Evolutionary conservation across 2,797 vertebrate species (phyloP), one percentile per base, ranked within the genome.

Genomic region (Takifugu rubripes): DNA sequence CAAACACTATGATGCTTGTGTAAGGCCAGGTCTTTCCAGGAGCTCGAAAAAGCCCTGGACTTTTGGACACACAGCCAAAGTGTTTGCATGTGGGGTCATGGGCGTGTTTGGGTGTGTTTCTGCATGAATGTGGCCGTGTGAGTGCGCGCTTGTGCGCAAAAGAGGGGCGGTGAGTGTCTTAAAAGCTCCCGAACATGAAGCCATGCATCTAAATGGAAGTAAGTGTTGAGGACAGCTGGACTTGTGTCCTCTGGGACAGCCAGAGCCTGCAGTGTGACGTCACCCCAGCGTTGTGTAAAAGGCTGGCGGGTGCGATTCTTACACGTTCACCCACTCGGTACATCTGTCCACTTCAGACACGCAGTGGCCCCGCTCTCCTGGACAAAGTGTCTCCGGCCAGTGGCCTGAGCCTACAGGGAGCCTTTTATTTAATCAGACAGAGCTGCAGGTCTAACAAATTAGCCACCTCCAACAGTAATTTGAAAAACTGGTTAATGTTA

Each of bases 1-100:
- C 73, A 84, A 85, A 89, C 88, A 90, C 73, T 63, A 63, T 45
- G 53, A 78, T 65, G 76, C 74, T 82, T 91, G 88, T 88, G 71
- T 86, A 89, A 86, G 61, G 27, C 63, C 65, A 61, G 72, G 75
- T 68, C 62, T 76, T 87, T 82, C 77, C 60, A 40, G 36, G 36
- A 40, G 36, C 36, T 40, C 12, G 1, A 14, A 40, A 40, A 79
- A 1, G 57, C 55, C 55, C 67, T 60, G 72, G 66, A 78, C 75
- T 59, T 58, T 64, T 60, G 72, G 67, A 78, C 75, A 87, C 78
- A 84, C 71, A 68, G 75, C 53, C 52, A 52, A 31, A 74, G 83
- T 87, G 82, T 87, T 76, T 79, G 64, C 67, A 52, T 61, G 74
- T 26, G 62, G 46, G 58, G 46, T 26, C 44, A 49, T 40, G 76